These are phyloP conservation scores for Cercopithecus mona DNA, from an alignment of 2,113 vertebrate species.

Conservation along the genomic window DNA sequence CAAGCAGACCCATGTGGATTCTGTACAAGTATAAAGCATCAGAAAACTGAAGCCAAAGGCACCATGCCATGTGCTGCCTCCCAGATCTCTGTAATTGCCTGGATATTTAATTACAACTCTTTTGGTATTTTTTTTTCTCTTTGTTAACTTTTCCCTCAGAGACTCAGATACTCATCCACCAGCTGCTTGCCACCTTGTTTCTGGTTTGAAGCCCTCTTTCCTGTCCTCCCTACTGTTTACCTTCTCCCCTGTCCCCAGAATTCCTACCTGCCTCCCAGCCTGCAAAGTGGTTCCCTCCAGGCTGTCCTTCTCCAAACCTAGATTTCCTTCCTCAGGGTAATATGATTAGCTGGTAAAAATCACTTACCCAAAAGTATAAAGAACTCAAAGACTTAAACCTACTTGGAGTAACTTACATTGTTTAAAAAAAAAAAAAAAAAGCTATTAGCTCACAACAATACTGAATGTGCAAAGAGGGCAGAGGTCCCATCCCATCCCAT, in stretches of 20 bases:
- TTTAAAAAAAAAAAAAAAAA: background rate
- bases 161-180: background rate
- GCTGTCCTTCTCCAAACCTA: background rate
- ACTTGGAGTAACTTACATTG: background rate
- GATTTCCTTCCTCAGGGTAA: background rate
- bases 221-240: background rate
- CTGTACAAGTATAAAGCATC: background rate
- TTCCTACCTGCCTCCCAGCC: background rate
- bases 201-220: background rate
- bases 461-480: background rate
- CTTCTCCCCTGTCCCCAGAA: background rate
- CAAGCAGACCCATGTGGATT: background rate
- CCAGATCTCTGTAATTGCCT: background rate
- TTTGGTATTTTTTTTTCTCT: background rate
- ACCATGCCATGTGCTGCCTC: fast-evolving
- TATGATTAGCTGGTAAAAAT: background rate
- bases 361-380: background rate
- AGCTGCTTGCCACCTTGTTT: background rate
- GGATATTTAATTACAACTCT: background rate
- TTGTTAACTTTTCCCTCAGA: background rate
- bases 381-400: background rate
- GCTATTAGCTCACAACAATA: background rate
- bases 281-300: background rate
- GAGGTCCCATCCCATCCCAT: background rate
- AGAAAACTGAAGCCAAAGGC: background rate